Percentiles rank a stretch among this genome's conserved stretches.
Evolutionary conservation across 1,140 invertebrate species (phyloP).

Genomic region (Coptotermes formosanus): DNA sequence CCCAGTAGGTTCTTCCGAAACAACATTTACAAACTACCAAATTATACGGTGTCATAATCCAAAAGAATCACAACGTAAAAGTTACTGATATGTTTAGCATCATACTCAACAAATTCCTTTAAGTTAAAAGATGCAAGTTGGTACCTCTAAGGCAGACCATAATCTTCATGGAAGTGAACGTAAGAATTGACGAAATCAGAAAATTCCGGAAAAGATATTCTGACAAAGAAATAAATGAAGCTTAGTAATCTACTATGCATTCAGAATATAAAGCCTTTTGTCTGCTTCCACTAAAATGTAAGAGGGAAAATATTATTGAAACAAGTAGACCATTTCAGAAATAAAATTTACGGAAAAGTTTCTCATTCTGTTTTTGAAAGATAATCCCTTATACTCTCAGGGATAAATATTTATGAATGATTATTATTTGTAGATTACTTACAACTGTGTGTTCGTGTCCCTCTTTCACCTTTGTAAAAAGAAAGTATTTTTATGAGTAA

Average conservation of each 20-base stretch:
- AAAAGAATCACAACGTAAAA: too few species aligned
- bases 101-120: too few species aligned
- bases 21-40: too few species aligned
- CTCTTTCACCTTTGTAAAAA: neutral
- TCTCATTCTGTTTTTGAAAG: neutral
- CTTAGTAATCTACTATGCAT: neutral
- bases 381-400: neutral
- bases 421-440: neutral
- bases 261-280: neutral
- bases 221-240: neutral
- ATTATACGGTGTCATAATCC: too few species aligned
- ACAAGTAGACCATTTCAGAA: too few species aligned
- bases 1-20: too few species aligned
- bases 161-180: too few species aligned
- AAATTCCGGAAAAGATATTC: too few species aligned
- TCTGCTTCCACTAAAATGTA: neutral
- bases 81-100: too few species aligned
- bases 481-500: neutral
- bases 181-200: too few species aligned
- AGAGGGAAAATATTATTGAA: neutral
- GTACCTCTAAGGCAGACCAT: too few species aligned
- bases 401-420: neutral
- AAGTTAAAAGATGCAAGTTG: too few species aligned
- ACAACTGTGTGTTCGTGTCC: neutral
- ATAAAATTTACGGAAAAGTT: neutral